Conservation (phyloP, 2,113 vertebrate genomes). For the Pseudopodoces humilis region DNA sequence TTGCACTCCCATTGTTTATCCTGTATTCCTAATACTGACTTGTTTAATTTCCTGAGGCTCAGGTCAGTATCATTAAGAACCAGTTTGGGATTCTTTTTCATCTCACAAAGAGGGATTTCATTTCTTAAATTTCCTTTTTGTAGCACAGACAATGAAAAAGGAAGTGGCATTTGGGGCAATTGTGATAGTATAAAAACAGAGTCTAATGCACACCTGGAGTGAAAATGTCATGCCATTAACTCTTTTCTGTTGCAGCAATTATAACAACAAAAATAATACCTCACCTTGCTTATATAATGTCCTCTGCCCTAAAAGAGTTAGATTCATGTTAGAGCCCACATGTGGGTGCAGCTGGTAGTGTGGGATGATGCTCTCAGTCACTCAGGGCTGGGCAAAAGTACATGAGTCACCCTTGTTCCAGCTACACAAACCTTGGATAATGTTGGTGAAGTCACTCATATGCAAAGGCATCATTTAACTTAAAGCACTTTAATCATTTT, state of each 20-base stretch:
- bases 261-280: background rate
- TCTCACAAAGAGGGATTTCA: background rate
- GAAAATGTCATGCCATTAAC: background rate
- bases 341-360: background rate
- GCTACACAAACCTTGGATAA: background rate
- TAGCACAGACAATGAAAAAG: background rate
- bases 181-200: background rate
- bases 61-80: background rate
- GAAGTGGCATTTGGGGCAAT: background rate
- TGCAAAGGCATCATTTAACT: background rate
- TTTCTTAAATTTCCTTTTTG: background rate
- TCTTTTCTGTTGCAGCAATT: background rate
- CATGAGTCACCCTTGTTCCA: background rate
- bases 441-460: background rate
- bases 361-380: background rate
- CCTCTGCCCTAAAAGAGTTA: background rate
- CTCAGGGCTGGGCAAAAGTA: background rate
- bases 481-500: background rate
- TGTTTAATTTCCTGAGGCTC: constrained; percentile 20
- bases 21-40: constrained; percentile 1
- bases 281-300: background rate
- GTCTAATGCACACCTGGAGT: background rate
- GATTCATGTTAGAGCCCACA: background rate
- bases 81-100: background rate
- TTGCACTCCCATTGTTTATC: constrained; percentile 11